Evolutionary conservation across 2,797 vertebrate genomes (phyloP), one percentile per base, ranked within the genome.

Genomic region (Acanthurus lineatus): DNA sequence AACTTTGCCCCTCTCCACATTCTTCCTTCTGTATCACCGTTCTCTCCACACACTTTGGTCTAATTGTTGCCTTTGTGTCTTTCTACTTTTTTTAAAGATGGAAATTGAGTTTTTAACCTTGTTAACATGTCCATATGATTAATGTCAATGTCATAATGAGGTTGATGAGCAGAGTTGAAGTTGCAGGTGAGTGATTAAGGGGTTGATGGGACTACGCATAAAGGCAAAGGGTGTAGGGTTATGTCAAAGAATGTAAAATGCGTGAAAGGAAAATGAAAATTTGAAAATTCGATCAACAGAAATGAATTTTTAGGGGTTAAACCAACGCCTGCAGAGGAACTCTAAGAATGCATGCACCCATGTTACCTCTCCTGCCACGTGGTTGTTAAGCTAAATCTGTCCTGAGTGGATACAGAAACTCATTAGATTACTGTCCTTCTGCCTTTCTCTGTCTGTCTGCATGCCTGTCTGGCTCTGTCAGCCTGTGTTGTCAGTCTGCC

Each of bases 391-490:
- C 82, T 89, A 80, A 89, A 91, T 91, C 69, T 52, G 73, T 89
- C 83, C 20, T 10, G 17, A 48, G 73, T 69, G 65, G 70, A 78
- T 75, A 38, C 72, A 81, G 58, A 73, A 84, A 79, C 54, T 85
- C 83, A 88, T 90, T 89, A 81, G 73, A 90, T 91, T 86, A 88
- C 84, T 11, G 52, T 61, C 66, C 22, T 47, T 49, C 42, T 67
- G 3, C 0, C 0, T 58, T 76, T 71, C 45, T 73, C 62, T 68
- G 35, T 68, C 62, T 51, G 61, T 63, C 69, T 69, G 49, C 48
- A 54, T 69, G 58, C 40, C 44, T 58, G 53, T 74, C 78, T 69
- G 57, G 32, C 19, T 60, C 32, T 73, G 62, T 59, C 12, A 20
- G 0, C 32, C 49, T 58, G 48, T 65, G 32, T 70, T 52, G 62